phyloP scores from a whole-genome alignment of 2,888 invertebrate genomes.

The Perizoma affinitatum region DNA sequence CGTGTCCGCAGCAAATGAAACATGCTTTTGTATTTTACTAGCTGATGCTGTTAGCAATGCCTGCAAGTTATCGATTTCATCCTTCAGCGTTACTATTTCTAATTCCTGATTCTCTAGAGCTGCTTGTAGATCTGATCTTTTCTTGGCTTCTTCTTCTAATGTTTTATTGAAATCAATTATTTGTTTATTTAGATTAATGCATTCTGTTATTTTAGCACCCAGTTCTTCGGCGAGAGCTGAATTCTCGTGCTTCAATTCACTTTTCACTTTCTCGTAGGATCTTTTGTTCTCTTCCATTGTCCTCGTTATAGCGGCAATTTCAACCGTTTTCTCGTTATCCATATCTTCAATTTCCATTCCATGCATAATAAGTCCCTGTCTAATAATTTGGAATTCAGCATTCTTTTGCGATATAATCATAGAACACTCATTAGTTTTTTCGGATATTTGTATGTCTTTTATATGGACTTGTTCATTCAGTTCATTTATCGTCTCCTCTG shows the following conservation, averaged over 20 bases:
- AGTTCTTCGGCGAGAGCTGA: constrained; percentile 59
- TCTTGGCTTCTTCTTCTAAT: constrained; percentile 82
- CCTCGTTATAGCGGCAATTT: constrained; percentile 79
- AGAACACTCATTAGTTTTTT: constrained; percentile 69
- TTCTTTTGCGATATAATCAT: constrained; percentile 63
- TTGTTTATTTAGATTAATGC: constrained; percentile 75
- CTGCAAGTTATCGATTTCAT: constrained; percentile 81
- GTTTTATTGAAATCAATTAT: constrained; percentile 80
- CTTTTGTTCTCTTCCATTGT: constrained; percentile 78
- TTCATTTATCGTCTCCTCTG: constrained; percentile 54
- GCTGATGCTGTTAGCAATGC: constrained; percentile 57
- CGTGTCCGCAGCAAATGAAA: constrained; percentile 75
- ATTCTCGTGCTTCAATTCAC: constrained; percentile 61
- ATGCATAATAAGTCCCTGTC: constrained; percentile 65
- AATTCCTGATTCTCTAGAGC: constrained; percentile 88
- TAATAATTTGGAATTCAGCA: constrained; percentile 73
- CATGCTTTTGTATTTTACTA: constrained; percentile 73
- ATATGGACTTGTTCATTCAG: constrained; percentile 58
- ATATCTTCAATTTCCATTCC: constrained; percentile 77
- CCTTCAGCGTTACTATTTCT: constrained; percentile 89
- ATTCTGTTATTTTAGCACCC: constrained; percentile 75
- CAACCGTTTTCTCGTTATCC: constrained; percentile 80
- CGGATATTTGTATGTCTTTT: constrained; percentile 72
- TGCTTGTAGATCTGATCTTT: constrained; percentile 82
- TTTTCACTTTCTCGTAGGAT: constrained; percentile 55